Evolutionary conservation across 2,888 invertebrate genomes (phyloP), one percentile per base, ranked within the genome.

Genomic region (Euspilapteryx auroguttella): DNA sequence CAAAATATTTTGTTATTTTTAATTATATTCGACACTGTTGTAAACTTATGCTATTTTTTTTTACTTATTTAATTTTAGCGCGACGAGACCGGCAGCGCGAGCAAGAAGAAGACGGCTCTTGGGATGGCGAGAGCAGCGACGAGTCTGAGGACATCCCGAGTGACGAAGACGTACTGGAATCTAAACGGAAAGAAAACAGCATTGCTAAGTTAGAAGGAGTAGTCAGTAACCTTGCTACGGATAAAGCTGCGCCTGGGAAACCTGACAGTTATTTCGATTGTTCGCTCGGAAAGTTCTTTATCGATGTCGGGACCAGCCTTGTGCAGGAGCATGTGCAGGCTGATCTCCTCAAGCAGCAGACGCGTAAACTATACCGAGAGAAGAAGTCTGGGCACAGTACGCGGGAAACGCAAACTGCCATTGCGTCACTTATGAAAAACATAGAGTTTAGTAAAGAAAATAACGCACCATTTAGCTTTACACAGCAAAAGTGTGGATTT

Each of bases 281-380:
- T 55, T 87, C 93, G 1, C 68, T 94, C 29, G 94, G 95, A 5
- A 90, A 90, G 55, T 92, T 95, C 57, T 89, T 95, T 48, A 87
- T 89, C 63, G 90, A 92, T 49, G 89, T 96, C 41, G 96, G 96
- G 15, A 80, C 89, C 32, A 92, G 89, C 54, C 79, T 94, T 37
- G 94, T 94, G 2, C 92, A 94, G 57, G 94, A 96, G 55, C 89
- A 85, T 56, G 95, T 96, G 12, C 95, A 96, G 69, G 83, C 85
- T n/a, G 96, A 96, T 71, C 71, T 95, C 32, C 75, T 95, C 30
- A 85, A 88, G 40, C 86, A 91, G 47, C 93, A 94, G 54, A 89
- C 88, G 52, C 81, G 89, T 25, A 93, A 93, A 55, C 82, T 87
- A 12, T 85, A 87, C 40, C 83, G 85, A 38, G 86, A 84, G 62